These are phyloP conservation scores for Trissonchulus sp. DNA, from an alignment of 2,888 invertebrate species.

Conservation along the genomic window DNA sequence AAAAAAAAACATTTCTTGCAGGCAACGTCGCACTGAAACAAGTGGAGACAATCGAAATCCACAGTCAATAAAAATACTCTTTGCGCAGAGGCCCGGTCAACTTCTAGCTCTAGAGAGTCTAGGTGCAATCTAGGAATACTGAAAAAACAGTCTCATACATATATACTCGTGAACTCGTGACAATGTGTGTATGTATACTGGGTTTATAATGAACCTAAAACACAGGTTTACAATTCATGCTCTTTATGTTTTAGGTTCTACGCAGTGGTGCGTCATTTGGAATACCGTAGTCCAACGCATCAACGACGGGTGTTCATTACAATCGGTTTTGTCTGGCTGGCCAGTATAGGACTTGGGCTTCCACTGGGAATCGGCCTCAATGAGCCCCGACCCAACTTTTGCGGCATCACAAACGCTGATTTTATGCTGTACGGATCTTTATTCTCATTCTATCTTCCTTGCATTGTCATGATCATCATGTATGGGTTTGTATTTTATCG, in stretches of 20 bases:
- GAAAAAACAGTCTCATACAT: no score
- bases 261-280: conserved; percentile 37
- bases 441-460: conserved; percentile 57
- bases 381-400: background rate
- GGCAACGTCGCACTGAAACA: no score
- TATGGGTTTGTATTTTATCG: conserved; percentile 53
- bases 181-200: no score
- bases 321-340: conserved; percentile 47
- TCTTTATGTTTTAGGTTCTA: conserved; percentile 27
- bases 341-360: conserved; percentile 46
- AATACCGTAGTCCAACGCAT: conserved; percentile 50
- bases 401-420: conserved; percentile 39
- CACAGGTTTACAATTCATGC: no score
- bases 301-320: conserved; percentile 46
- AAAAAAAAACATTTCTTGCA: no score
- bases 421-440: conserved; percentile 50
- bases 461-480: conserved; percentile 56
- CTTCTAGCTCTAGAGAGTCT: no score
- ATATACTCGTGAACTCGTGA: no score
- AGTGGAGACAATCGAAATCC: no score
- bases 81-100: no score
- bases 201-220: no score
- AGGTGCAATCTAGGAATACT: no score
- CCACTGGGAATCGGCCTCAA: conserved; percentile 37
- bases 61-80: no score